phyloP scores from a whole-genome alignment of 2,888 invertebrate genomes.

The Spisula solida region DNA sequence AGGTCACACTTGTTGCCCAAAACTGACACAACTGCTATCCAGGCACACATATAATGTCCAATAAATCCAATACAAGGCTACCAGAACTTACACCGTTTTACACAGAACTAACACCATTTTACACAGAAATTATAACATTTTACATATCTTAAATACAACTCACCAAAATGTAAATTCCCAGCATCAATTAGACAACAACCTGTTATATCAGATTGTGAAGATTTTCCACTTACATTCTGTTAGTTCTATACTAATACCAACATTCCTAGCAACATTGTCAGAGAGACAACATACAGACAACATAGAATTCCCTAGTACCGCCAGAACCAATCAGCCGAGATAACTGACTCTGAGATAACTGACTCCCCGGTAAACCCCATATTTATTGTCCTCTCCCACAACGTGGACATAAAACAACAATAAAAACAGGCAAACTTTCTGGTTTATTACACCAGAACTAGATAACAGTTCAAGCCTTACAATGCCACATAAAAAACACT shows the following conservation, averaged over 20 bases:
- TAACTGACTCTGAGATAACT: not conserved
- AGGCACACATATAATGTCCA: too few species aligned
- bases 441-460: not conserved
- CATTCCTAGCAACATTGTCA: not conserved
- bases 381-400: constrained; percentile 17
- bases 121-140: too few species aligned
- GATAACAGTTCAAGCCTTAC: not conserved
- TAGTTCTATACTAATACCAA: not conserved
- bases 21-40: too few species aligned
- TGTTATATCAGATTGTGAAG: not conserved
- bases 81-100: too few species aligned
- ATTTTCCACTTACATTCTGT: not conserved
- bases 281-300: not conserved
- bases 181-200: constrained; percentile 8
- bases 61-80: too few species aligned
- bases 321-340: not conserved
- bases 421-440: not conserved
- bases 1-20: too few species aligned
- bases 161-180: not conserved
- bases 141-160: not conserved
- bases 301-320: not conserved
- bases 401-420: not conserved
- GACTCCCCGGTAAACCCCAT: not conserved
- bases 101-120: too few species aligned
- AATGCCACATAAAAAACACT: not conserved